Base-by-base conservation (phyloP, 2,113 vertebrate genomes). In the Percopsis transmontana region DNA sequence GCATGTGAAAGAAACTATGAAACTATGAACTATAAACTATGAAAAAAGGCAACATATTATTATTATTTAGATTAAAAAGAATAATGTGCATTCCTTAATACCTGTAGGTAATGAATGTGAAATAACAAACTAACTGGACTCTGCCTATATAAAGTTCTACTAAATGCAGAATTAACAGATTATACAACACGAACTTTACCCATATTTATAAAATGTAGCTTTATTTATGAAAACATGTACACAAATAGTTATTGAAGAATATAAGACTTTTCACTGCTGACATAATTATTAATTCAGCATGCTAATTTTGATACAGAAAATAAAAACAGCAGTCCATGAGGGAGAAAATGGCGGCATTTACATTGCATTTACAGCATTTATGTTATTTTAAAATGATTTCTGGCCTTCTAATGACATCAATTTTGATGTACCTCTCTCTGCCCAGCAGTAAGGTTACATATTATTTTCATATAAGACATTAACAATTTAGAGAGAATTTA, bases 211-310 rank as follows among this genome's bases (percentile, higher is more conserved):
- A 90, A 89, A 89, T 41, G 2, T 51, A 23, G 64, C 57, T 92
- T 92, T 92, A 92, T 92, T 92, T 88, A 88, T 77, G 84, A 92
- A 93, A 93, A 90, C 16, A 72, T 68, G 81, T 90, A 92, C 87
- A 92, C 90, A 79, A 88, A 80, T 80, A 81, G 65, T 75, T 27
- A 61, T 57, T 68, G 48, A 77, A 68, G 44, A 64, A 57, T 15
- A 85, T 89, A 92, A 93, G 90, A 92, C 89, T 89, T 91, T 80
- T 62, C n/a, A 76, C 69, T 72, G 48, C 70, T 82, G 66, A 80
- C 51, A 71, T 79, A 85, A 33, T 27, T 38, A 66, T 75, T 70
- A 40, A 61, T 50, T 33, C 48, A 78, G 44, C 40, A 67, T 38
- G 62, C 21, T 52, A n/a, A 51, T 19, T 73, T 42, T 61, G 70